phyloP scores from a whole-genome alignment of 2,888 invertebrate species.

The Parelbella ahira region DNA sequence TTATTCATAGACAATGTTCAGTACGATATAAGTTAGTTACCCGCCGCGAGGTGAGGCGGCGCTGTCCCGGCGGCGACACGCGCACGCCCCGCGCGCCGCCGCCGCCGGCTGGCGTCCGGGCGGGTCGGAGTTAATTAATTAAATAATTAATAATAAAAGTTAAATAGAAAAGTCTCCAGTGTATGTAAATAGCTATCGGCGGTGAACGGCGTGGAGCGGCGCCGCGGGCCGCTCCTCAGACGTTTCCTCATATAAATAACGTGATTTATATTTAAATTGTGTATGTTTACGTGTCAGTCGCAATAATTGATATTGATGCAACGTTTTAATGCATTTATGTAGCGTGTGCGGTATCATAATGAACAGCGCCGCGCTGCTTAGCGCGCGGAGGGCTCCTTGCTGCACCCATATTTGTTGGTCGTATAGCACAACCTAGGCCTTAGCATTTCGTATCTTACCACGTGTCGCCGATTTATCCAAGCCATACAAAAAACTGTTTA shows the following conservation, averaged over 20 bases:
- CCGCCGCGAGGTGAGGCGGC: neutral
- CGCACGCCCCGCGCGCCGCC: neutral
- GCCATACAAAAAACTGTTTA: too few species aligned
- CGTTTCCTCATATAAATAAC: slow-evolving; percentile 30
- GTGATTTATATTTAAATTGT: slow-evolving; percentile 43
- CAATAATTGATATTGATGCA: slow-evolving; percentile 34
- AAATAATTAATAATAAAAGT: slow-evolving; percentile 1
- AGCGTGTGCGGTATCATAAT: too few species aligned
- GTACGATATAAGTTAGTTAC: slow-evolving; percentile 3
- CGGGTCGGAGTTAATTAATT: slow-evolving; percentile 2
- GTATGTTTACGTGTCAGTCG: slow-evolving; percentile 39
- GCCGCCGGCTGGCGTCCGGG: neutral
- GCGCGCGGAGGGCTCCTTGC: too few species aligned
- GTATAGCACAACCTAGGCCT: too few species aligned
- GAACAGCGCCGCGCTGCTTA: too few species aligned
- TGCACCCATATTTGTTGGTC: too few species aligned
- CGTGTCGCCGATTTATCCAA: too few species aligned
- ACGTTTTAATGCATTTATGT: slow-evolving; percentile 23
- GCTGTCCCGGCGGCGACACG: too few species aligned
- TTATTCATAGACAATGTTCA: slow-evolving; percentile 1
- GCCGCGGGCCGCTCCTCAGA: slow-evolving; percentile 13
- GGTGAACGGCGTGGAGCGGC: slow-evolving; percentile 1
- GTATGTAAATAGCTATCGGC: slow-evolving; percentile 15
- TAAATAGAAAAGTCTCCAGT: slow-evolving; percentile 4
- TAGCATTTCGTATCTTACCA: too few species aligned